Evolutionary conservation across 2,113 vertebrate species (phyloP), one percentile per base, ranked within the genome.

Genomic region (Mixornis gularis): DNA sequence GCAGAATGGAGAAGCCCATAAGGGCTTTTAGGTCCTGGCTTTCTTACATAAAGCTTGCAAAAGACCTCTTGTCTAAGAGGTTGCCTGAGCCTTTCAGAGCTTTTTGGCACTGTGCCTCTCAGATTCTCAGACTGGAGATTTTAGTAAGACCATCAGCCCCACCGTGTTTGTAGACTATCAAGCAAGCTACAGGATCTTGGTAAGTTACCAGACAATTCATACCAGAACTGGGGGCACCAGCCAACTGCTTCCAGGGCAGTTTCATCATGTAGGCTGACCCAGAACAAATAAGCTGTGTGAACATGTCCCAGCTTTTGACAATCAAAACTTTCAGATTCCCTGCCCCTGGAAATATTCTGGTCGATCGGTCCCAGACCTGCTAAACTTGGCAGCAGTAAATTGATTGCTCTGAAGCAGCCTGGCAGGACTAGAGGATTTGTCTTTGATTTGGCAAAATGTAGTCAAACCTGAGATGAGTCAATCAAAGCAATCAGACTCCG

Each of bases 391-490:
- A 87, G 36, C 17, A 71, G 49, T 79, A 79, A 89, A 87, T 32
- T 74, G 69, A 84, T 56, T 91, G 65, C 36, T 91, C 44, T 84
- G 73, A 90, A 93, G 64, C 65, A 81, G 40, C 30, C 65, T 94
- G 60, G 69, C 58, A 90, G 59, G 21, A 56, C 30, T 41, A 24
- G 36, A 68, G 9, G 30, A 60, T 85, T 87, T 90, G 53, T 41
- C 66, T 93, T 93, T 81, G 44, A 81, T 91, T 92, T 91, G 62
- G 73, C n/a, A 87, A 94, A 94, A 85, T 17, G 6, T 46, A 81
- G 48, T 87, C 58, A 87, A 85, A 92, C 87, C 65, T 93, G 53
- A 89, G 27, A 93, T 60, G 65, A 94, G 58, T 87, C 87, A 94
- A 83, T 83, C 46, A 94, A 93, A 95, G 53, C 19, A 73, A 71